Evolutionary conservation across 2,888 invertebrate species (phyloP), one percentile per base, ranked within the genome.

Genomic region (Mythimna pallens): DNA sequence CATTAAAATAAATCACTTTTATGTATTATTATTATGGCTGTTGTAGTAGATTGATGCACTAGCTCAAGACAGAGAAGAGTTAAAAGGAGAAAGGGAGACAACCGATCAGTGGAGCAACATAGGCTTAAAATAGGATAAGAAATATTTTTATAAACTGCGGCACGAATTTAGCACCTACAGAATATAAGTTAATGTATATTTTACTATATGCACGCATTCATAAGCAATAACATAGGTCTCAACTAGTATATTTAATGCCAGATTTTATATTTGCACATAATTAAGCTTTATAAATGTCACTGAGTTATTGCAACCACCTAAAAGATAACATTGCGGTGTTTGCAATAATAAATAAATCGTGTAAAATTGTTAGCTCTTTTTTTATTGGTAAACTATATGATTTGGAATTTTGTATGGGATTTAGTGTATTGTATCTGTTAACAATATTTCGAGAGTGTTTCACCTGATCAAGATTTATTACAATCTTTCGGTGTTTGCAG

Each of bases 121-220:
- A 17, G 8, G 9, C 57, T 20, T 20, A 9, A 58, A 36, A n/a
- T 36, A 59, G 12, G n/a, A 40, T 59, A 22, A 22, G 12, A 14
- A 20, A 8, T 17, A 50, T n/a, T 7, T n/a, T 59, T 22, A 7
- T 12, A 30, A 63, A 34, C 52, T 66, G 22, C 58, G 65, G 65
- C 61, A 69, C 68, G 79, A 78, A 80, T 80, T 83, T 70, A 70
- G 73, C 73, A 82, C 47, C 10, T 64, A 81, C 25, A 20, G 14
- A 65, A 14, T 65, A 50, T n/a, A 57, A 57, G 59, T n/a, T 47
- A 69, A 67, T 57, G 25, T 57, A 30, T 82, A 66, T 76, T 70
- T 78, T 67, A 61, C 79, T 59, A 62, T 61, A 70, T 40, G 58
- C 62, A 65, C 57, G 10, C 47, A 40, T 63, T 54, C 63, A 57